Conservation (phyloP, 2,888 invertebrate species). For the Amblyjoppa proteus region DNA sequence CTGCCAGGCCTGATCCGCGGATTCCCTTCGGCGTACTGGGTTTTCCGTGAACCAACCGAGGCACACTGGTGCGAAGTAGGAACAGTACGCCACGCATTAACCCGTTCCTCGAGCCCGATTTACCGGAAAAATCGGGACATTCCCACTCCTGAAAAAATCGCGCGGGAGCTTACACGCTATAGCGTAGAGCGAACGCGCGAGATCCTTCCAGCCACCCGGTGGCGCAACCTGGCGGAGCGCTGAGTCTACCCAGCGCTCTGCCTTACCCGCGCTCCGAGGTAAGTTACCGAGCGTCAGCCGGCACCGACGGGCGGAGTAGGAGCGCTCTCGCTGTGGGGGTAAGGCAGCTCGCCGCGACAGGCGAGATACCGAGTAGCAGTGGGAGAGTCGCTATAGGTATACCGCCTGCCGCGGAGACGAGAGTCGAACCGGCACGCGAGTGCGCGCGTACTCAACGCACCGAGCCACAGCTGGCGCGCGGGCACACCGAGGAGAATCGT, state of each 20-base stretch:
- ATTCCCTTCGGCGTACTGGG: not conserved
- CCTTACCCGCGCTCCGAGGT: too few species aligned
- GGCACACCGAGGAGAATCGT: not conserved
- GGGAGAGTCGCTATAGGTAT: not conserved
- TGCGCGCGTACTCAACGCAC: not conserved
- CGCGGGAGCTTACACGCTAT: not conserved
- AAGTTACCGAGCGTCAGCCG: too few species aligned
- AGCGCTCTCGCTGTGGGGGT: not conserved
- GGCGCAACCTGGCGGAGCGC: not conserved
- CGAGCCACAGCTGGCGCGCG: not conserved
- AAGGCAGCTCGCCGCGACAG: not conserved
- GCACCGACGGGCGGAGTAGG: not conserved
- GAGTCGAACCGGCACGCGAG: not conserved
- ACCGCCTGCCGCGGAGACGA: not conserved
- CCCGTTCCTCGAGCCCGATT: slow-evolving; percentile 15
- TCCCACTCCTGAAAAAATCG: not conserved
- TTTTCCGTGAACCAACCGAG: not conserved
- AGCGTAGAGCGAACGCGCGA: not conserved
- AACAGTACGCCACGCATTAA: not conserved
- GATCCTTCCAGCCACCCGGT: not conserved
- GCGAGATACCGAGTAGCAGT: not conserved
- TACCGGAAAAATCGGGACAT: slow-evolving; percentile 2
- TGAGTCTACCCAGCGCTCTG: too few species aligned
- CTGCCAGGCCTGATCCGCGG: not conserved
- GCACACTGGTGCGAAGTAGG: slow-evolving; percentile 30